Evolutionary conservation across 2,888 invertebrate species (phyloP).

Genomic region (Drosophila testacea): DNA sequence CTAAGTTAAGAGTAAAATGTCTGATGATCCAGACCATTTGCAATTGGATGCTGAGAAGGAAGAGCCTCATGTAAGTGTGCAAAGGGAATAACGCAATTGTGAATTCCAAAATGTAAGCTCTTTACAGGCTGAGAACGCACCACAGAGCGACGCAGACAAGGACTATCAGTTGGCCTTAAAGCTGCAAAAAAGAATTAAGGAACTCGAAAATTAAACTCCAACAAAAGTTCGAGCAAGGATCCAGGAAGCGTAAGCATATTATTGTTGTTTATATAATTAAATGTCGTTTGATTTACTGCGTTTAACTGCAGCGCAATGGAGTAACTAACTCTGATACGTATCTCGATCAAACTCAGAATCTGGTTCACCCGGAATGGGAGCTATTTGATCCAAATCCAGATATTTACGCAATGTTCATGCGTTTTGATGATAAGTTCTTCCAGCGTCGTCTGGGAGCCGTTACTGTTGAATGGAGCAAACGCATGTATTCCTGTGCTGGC

Average conservation of each 20-base stretch:
- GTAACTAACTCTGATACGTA: slow-evolving; percentile 60
- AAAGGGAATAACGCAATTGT: background rate
- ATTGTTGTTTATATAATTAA: background rate
- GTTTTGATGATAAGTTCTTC: slow-evolving; percentile 95
- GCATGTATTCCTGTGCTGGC: slow-evolving; percentile 91
- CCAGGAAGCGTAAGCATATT: background rate
- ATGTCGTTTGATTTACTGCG: background rate
- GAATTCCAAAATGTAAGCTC: background rate
- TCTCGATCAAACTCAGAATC: slow-evolving; percentile 82
- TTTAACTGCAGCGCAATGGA: slow-evolving; percentile 1
- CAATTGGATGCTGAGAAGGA: slow-evolving; percentile 54
- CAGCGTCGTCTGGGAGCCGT: slow-evolving; percentile 91
- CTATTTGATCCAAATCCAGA: slow-evolving; percentile 97
- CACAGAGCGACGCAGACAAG: slow-evolving; percentile 45
- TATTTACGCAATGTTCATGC: slow-evolving; percentile 92
- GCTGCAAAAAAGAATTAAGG: slow-evolving; percentile 66
- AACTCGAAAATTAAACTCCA: slow-evolving; percentile 28
- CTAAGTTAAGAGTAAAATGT: slow-evolving; percentile 54
- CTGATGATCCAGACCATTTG: slow-evolving; percentile 69
- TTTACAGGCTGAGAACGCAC: background rate
- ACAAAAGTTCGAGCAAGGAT: background rate
- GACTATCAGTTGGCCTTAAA: slow-evolving; percentile 73
- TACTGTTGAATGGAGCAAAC: slow-evolving; percentile 96
- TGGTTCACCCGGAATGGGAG: slow-evolving; percentile 88
- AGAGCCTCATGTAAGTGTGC: slow-evolving; percentile 22